Percentiles rank a stretch among this genome's conserved stretches.
These are phyloP conservation scores for Siniperca chuatsi DNA, from an alignment of 2,113 vertebrate genomes.

Conservation along the genomic window DNA sequence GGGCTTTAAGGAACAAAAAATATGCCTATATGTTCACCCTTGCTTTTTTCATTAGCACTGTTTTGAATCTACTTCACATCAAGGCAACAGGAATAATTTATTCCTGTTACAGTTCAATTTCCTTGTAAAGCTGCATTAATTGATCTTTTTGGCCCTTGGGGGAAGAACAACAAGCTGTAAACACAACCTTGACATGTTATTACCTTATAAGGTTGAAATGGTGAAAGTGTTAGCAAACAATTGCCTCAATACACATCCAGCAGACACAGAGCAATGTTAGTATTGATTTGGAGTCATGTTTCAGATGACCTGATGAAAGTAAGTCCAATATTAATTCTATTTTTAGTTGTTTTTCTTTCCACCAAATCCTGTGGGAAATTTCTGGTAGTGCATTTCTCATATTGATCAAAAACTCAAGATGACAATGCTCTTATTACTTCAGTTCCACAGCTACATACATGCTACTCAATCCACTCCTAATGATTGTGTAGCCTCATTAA, in stretches of 20 bases:
- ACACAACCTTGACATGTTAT: neutral
- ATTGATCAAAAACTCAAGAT: neutral
- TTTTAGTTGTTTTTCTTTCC: too few relatives aligned
- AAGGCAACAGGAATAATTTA: neutral
- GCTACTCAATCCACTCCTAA: neutral
- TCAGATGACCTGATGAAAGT: too few relatives aligned
- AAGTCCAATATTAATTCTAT: too few relatives aligned
- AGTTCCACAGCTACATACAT: neutral
- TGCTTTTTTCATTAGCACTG: too few relatives aligned
- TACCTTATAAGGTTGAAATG: neutral
- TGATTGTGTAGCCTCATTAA: conserved; percentile 14
- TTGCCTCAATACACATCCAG: neutral
- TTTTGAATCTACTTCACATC: neutral
- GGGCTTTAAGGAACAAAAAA: too few relatives aligned
- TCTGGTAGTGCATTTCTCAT: neutral
- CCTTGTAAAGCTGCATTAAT: neutral
- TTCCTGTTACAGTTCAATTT: neutral
- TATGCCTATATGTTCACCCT: neutral
- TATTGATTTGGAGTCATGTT: too few relatives aligned
- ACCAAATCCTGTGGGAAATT: too few relatives aligned
- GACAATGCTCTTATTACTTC: neutral
- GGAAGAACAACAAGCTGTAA: too few relatives aligned
- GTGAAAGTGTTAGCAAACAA: neutral
- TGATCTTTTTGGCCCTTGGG: too few relatives aligned
- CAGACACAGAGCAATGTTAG: neutral